These are phyloP conservation scores for Drosophila rhopaloa DNA, from an alignment of 1,140 invertebrate genomes.

Conservation along the genomic window DNA sequence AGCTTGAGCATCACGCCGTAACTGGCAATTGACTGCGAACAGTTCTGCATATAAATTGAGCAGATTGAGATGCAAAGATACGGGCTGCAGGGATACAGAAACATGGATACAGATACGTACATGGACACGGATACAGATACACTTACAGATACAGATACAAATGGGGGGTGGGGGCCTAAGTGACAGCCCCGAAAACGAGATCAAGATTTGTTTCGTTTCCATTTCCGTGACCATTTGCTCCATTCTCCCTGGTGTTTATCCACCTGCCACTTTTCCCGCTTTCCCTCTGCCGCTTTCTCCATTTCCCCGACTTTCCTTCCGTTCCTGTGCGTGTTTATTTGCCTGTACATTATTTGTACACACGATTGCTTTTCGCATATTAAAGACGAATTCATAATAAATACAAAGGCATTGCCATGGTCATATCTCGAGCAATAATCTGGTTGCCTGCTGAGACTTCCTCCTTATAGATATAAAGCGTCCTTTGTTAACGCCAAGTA, in stretches of 20 bases:
- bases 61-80: slow-evolving; percentile 11
- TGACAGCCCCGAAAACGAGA: slow-evolving; percentile 40
- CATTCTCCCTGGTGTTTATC: slow-evolving; percentile 53
- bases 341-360: slow-evolving; percentile 76
- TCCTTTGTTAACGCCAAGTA: background rate
- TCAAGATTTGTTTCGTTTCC: slow-evolving; percentile 72
- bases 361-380: slow-evolving; percentile 76
- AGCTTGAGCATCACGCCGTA: slow-evolving; percentile 29
- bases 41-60: slow-evolving; percentile 45
- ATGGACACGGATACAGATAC: slow-evolving; percentile 18
- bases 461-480: background rate
- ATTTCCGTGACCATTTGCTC: slow-evolving; percentile 53
- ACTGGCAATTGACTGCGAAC: slow-evolving; percentile 61
- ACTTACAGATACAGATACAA: background rate
- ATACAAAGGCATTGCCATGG: slow-evolving; percentile 24
- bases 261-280: slow-evolving; percentile 18
- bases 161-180: background rate
- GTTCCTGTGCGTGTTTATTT: slow-evolving; percentile 64
- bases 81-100: slow-evolving; percentile 1
- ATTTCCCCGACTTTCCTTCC: slow-evolving; percentile 5
- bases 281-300: background rate
- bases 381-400: slow-evolving; percentile 64
- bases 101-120: slow-evolving; percentile 6
- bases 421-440: slow-evolving; percentile 30
- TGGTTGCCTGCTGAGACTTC: slow-evolving; percentile 7